Percentiles rank a stretch among this genome's conserved stretches.
Evolutionary conservation across 30 jellyfish, hydroid and myxozoan species (phyloP).

Genomic region (Chrysaora quinquecirrha): DNA sequence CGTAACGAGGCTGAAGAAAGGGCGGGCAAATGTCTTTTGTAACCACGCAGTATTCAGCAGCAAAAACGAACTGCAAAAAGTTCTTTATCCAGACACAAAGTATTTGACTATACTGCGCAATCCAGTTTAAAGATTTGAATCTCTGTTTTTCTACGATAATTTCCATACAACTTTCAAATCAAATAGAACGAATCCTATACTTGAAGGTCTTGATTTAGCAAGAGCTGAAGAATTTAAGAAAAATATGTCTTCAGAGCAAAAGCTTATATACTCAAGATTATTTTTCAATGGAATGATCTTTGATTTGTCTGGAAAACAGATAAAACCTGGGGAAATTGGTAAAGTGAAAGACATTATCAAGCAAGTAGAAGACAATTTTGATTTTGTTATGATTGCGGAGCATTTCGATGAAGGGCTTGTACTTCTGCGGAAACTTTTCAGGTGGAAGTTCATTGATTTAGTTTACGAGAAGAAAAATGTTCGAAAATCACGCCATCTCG

Average conservation of each 20-base stretch:
- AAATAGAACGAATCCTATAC: slow-evolving; percentile 25
- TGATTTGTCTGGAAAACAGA: slow-evolving; percentile 45
- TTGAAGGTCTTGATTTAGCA: slow-evolving; percentile 22
- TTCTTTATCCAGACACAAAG: slow-evolving; percentile 54
- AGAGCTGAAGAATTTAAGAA: neutral
- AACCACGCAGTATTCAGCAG: slow-evolving; percentile 71
- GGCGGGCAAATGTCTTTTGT: slow-evolving; percentile 62
- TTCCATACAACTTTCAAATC: slow-evolving; percentile 39
- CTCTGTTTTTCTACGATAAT: slow-evolving; percentile 67
- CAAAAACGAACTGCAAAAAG: slow-evolving; percentile 54
- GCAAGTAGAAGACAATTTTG: slow-evolving; percentile 61
- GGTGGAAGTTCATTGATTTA: slow-evolving; percentile 74
- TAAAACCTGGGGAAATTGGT: neutral
- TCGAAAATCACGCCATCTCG: slow-evolving; percentile 30
- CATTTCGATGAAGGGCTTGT: slow-evolving; percentile 79
- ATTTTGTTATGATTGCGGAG: slow-evolving; percentile 74
- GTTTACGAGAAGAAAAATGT: slow-evolving; percentile 63
- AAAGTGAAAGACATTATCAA: neutral
- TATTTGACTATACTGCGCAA: slow-evolving; percentile 71
- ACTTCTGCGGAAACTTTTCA: slow-evolving; percentile 44
- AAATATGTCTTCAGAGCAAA: slow-evolving; percentile 14
- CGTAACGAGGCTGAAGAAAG: slow-evolving; percentile 53
- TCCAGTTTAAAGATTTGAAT: slow-evolving; percentile 72
- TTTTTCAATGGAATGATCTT: slow-evolving; percentile 64
- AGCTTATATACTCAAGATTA: neutral